Base-by-base conservation (phyloP, 2,888 invertebrate genomes). In the Aleiodes testaceus region DNA sequence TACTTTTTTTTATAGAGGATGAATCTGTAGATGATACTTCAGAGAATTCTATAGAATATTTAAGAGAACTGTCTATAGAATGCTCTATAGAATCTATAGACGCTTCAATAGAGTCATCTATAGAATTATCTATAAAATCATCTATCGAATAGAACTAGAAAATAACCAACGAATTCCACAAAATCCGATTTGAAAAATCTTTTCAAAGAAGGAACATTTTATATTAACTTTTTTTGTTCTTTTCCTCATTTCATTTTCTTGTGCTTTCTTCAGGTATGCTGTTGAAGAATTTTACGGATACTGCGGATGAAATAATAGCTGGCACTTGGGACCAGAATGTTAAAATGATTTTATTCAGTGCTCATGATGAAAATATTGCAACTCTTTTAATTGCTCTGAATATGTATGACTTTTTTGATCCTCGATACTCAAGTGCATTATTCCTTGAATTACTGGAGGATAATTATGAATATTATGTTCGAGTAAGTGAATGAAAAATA, bases 281-380 rank as follows among this genome's bases (percentile, higher is more conserved):
- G 4, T 59, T 79, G 1, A 45, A 67, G 16, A 18, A 70, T 12
- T 72, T 78, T 0, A 20, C 74, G 4, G 47, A 75, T n/a, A 69
- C 76, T 18, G 77, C 79, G 71, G 7, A 11, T 6, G 11, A 9
- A 6, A 16, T 18, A 16, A 18, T 18, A 1, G 7, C 30, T 16
- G 11, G 2, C 0, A 6, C 0, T 53, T 1, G 12, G 12, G 2
- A 59, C 0, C 14, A 64, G 2, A 68, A 47, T 7, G 36, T 30
- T 5, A 84, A 84, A 66, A 74, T 84, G 2, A 78, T 79, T 63
- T 69, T 85, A 3, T 85, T 82, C 53, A 84, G 85, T 53, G 85
- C 82, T 1, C 81, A 84, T 66, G 83, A 81, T 12, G 80, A 78
- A 6, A 85, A 83, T 20, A 67, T 85, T 18, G 81, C 77, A 9